Base-by-base conservation (phyloP, 1,140 invertebrate species). In the Drosophila nigromelanica region DNA sequence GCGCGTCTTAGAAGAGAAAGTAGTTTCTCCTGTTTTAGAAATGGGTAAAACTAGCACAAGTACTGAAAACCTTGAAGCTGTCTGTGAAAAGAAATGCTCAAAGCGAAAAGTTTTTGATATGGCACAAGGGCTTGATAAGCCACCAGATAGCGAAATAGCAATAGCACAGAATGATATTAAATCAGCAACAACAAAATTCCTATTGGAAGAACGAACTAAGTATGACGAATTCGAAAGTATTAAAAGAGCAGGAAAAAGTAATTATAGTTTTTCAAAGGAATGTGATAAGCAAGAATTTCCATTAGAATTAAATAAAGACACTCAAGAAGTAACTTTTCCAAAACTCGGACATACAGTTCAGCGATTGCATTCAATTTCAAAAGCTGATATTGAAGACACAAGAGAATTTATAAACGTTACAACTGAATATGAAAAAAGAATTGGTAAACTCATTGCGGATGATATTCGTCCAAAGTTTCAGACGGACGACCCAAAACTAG, bases 201-300 rank as follows among this genome's bases (percentile, higher is more conserved):
- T 89, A 43, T 72, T 83, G 39, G 68, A 73, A 4, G 85, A 89
- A 59, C 48, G 42, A 24, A 12, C 51, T 37, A 21, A 56, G 15
- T 61, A 68, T 18, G 35, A 73, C 50, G 47, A 80, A 43, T 18
- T 47, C n/a, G 45, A 52, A 8, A 78, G 55, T 59, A 77, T 76
- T 55, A 72, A 73, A 27, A 27, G 59, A 30, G 56, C 39, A 48
- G 21, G 24, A 48, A 52, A 69, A 4, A 74, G 66, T 72, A 62
- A 71, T 54, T 56, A 33, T 60, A 79, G 42, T 40, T 50, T 66
- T 48, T 39, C 61, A 52, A 50, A 35, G 51, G 72, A 68, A 64
- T 79, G 67, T 77, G 76, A 77, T 89, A 77, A 66, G 40, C 18
- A 64, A 52, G 79, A 89, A 66, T 87, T 89, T 67, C 83, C 83